A percentile compares a stretch with the other conserved stretches of the same genome.
phyloP scores from a whole-genome alignment of 64 coral and sea anemone species.

The Pocillopora damicornis region DNA sequence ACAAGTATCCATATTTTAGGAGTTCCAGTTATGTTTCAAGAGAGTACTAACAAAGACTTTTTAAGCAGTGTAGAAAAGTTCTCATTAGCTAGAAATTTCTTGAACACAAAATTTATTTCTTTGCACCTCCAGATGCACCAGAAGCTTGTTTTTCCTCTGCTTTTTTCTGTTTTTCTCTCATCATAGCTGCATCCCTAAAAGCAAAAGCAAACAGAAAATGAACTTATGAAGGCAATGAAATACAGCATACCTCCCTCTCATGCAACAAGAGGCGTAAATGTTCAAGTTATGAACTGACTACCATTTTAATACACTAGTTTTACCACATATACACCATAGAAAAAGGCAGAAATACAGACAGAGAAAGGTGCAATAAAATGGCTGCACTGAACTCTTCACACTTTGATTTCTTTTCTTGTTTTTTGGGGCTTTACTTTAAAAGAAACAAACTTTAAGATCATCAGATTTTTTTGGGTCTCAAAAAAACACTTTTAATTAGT shows the following conservation, averaged over 20 bases:
- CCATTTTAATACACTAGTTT: too few relatives aligned
- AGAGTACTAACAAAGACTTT: neutral
- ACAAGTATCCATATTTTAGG: neutral
- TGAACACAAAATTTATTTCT: slow-evolving; percentile 45
- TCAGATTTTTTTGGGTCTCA: too few relatives aligned
- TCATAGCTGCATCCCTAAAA: slow-evolving; percentile 61
- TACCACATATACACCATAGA: too few relatives aligned
- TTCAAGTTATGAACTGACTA: too few relatives aligned
- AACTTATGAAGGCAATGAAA: neutral
- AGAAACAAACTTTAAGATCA: too few relatives aligned
- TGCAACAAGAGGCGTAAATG: neutral
- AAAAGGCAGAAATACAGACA: too few relatives aligned
- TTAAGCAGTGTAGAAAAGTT: neutral
- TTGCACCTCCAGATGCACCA: slow-evolving; percentile 25
- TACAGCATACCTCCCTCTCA: neutral
- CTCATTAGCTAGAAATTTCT: neutral
- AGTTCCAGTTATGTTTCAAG: neutral
- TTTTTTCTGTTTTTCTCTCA: slow-evolving; percentile 73
- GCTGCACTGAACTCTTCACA: too few relatives aligned
- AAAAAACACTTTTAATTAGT: too few relatives aligned
- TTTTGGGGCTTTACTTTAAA: too few relatives aligned
- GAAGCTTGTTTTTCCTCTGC: slow-evolving; percentile 53
- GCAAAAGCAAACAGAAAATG: neutral
- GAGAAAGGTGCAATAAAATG: too few relatives aligned
- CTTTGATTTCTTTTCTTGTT: too few relatives aligned